Evolutionary conservation across 2,888 invertebrate species (phyloP).

Genomic region (Folsomia candida): DNA sequence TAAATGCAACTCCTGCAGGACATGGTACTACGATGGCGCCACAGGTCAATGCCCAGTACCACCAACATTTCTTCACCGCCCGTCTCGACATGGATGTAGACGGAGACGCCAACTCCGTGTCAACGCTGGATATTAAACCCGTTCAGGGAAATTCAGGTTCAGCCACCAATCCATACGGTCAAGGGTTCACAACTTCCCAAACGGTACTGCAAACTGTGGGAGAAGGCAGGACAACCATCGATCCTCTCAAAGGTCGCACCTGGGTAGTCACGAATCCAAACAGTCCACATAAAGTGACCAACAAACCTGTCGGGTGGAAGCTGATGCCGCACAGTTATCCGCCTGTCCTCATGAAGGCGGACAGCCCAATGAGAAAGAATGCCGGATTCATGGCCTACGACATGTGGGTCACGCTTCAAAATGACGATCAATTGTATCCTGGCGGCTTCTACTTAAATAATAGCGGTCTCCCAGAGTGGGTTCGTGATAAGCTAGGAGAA

Average conservation of each 20-base stretch:
- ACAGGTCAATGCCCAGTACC: slow-evolving; percentile 22
- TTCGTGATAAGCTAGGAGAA: slow-evolving; percentile 12
- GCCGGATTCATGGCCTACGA: slow-evolving; percentile 17
- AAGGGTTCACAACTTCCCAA: slow-evolving; percentile 17
- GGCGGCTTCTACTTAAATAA: neutral
- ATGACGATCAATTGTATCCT: slow-evolving; percentile 3
- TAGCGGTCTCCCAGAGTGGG: slow-evolving; percentile 30
- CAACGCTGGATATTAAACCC: slow-evolving; percentile 18
- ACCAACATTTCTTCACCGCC: slow-evolving; percentile 33
- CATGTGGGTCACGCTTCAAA: slow-evolving; percentile 4
- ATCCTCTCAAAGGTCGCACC: slow-evolving; percentile 14
- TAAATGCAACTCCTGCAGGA: neutral
- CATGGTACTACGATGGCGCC: slow-evolving; percentile 19
- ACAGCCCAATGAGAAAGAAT: slow-evolving; percentile 17
- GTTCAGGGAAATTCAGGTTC: slow-evolving; percentile 16
- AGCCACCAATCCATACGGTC: slow-evolving; percentile 31
- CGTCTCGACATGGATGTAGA: slow-evolving; percentile 32
- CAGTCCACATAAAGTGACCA: neutral
- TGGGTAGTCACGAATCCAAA: slow-evolving; percentile 30
- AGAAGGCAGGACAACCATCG: slow-evolving; percentile 9
- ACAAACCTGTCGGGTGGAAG: slow-evolving; percentile 20
- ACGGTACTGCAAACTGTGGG: slow-evolving; percentile 19
- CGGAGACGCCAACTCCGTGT: slow-evolving; percentile 26
- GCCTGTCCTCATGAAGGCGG: slow-evolving; percentile 14
- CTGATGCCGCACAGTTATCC: slow-evolving; percentile 16